phyloP scores from a whole-genome alignment of 1,140 invertebrate genomes.

The Lordiphosa stackelbergi region DNA sequence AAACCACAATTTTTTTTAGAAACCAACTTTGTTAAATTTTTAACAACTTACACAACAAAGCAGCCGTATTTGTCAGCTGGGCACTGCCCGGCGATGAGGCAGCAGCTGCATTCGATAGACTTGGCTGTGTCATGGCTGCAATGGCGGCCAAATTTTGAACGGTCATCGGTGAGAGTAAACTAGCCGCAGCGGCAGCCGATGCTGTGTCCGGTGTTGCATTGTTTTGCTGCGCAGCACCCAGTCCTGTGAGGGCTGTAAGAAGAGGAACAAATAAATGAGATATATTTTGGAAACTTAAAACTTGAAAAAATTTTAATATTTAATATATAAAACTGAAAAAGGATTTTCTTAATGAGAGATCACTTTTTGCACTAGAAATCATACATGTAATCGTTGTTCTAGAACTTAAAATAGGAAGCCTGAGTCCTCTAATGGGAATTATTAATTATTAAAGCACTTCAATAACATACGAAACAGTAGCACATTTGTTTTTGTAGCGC shows the following conservation, averaged over 20 bases:
- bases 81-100: conserved; percentile 79
- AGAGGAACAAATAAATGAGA: not conserved
- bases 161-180: conserved; percentile 86
- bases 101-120: conserved; percentile 78
- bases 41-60: conserved; percentile 72
- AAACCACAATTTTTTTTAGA: no score
- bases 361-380: no score
- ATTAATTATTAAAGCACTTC: no score
- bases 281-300: conserved; percentile 1
- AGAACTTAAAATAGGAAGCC: no score
- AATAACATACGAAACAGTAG: no score
- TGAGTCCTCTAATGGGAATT: no score
- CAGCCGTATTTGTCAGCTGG: conserved; percentile 74
- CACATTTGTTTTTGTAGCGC: no score
- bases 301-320: no score
- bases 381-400: no score
- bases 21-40: no score
- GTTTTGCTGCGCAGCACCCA: conserved; percentile 76
- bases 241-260: conserved; percentile 55
- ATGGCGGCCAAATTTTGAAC: conserved; percentile 93
- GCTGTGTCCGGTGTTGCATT: conserved; percentile 51
- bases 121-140: conserved; percentile 88
- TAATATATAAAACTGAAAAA: no score
- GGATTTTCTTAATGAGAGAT: no score
- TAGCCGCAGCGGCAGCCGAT: conserved; percentile 79